phyloP scores from a whole-genome alignment of 2,113 vertebrate species.

The Herpailurus yagouaroundi region DNA sequence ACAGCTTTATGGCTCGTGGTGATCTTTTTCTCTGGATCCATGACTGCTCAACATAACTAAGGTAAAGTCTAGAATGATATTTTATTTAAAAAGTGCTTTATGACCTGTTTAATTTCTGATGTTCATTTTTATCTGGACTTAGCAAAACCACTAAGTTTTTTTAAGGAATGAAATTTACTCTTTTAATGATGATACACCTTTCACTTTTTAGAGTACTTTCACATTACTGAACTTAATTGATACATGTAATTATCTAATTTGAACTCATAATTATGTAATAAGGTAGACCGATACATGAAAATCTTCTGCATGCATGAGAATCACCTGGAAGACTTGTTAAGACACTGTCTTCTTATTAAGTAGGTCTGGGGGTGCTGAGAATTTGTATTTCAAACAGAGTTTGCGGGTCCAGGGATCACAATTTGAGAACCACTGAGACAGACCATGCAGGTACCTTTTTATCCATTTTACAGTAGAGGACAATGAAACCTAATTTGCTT shows the following conservation, averaged over 20 bases:
- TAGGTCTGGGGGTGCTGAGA: background rate
- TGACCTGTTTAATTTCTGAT: constrained; percentile 45
- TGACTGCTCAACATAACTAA: background rate
- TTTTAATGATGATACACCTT: background rate
- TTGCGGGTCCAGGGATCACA: background rate
- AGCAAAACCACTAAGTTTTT: background rate
- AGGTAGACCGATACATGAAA: background rate
- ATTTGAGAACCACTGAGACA: background rate
- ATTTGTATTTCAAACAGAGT: constrained; percentile 37
- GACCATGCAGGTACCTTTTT: background rate
- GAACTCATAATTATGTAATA: background rate
- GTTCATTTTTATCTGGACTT: constrained; percentile 34
- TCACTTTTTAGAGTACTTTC: constrained; percentile 13
- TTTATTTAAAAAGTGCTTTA: constrained; percentile 2
- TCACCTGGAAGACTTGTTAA: background rate
- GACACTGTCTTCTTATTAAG: background rate
- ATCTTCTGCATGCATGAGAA: background rate
- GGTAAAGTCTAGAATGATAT: background rate
- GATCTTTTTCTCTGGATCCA: constrained; percentile 1
- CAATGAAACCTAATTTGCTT: constrained; percentile 10
- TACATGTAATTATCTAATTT: background rate
- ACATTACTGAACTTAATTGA: constrained; percentile 46
- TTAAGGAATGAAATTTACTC: background rate
- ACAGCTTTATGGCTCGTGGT: background rate
- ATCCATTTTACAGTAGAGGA: background rate